Evolutionary conservation across 2,888 invertebrate species (phyloP), one percentile per base, ranked within the genome.

Genomic region (Hemicrepidius hirtus): DNA sequence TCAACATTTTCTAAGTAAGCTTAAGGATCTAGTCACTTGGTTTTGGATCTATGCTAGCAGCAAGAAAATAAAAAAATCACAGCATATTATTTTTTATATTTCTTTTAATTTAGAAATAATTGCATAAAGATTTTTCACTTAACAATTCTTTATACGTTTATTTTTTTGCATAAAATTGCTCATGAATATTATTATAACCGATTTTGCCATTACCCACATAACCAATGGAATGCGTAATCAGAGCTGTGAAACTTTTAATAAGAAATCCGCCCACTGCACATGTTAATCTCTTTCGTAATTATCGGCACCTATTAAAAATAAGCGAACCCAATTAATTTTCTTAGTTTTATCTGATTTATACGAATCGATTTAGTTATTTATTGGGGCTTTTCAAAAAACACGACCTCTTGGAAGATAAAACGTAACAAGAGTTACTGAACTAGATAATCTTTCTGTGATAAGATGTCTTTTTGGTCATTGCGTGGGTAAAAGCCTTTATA

Each of bases 161-260:
- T n/a, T n/a, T n/a, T n/a, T n/a, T n/a, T n/a, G n/a, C n/a, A n/a
- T n/a, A n/a, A n/a, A n/a, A n/a, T n/a, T n/a, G n/a, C n/a, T n/a
- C n/a, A n/a, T n/a, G n/a, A n/a, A n/a, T n/a, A n/a, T n/a, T 24
- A 3, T 24, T 5, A 24, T 24, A 46, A 46, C 9, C 18, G 7
- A 49, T 3, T 10, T 20, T 7, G 10, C 24, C 24, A 3, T 5
- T 24, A 3, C 24, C 5, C 24, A 3, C 24, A 3, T 24, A 32
- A 55, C 32, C 16, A 57, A 35, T 57, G 57, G 37, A 35, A 37
- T 32, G 20, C 21, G 28, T 40, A 37, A 40, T 40, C 37, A 20
- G 13, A 57, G 57, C 57, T 57, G 37, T 57, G 57, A 57, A 55
- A 37, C 37, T 57, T 37, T 35, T 57, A 57, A 57, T 57, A 37